Conservation (phyloP, 2,888 invertebrate species). For the Dione vanillae region DNA sequence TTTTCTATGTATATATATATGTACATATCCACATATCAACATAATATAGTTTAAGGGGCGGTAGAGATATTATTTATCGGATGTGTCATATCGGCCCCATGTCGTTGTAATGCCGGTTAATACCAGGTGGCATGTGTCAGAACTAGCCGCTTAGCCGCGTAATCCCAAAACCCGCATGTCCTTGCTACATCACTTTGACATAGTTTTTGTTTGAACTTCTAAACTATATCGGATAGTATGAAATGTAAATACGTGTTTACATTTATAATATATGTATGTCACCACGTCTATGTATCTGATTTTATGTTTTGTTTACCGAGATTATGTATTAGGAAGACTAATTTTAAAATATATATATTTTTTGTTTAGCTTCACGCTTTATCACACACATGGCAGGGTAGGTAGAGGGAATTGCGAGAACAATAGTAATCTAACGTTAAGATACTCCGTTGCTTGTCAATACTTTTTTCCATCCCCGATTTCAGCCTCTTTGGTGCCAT, state of each 20-base stretch:
- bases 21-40: background rate
- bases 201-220: slow-evolving; percentile 39
- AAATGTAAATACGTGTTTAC: background rate
- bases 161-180: slow-evolving; percentile 38
- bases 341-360: too few relatives aligned
- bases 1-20: too few relatives aligned
- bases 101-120: slow-evolving; percentile 46
- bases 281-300: background rate
- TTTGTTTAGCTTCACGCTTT: too few relatives aligned
- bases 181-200: slow-evolving; percentile 35
- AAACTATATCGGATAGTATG: slow-evolving; percentile 18
- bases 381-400: too few relatives aligned
- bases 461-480: too few relatives aligned
- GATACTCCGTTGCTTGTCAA: too few relatives aligned
- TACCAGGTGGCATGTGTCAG: slow-evolving; percentile 52
- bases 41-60: slow-evolving; percentile 27
- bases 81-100: slow-evolving; percentile 34
- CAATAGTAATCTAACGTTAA: too few relatives aligned
- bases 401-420: too few relatives aligned
- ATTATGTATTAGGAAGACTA: background rate
- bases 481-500: too few relatives aligned
- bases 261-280: background rate
- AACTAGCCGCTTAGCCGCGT: slow-evolving; percentile 44
- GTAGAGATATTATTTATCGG: slow-evolving; percentile 34
- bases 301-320: background rate